Conservation (phyloP, 2,797 vertebrate genomes). For the Dromococcyx pavoninus region DNA sequence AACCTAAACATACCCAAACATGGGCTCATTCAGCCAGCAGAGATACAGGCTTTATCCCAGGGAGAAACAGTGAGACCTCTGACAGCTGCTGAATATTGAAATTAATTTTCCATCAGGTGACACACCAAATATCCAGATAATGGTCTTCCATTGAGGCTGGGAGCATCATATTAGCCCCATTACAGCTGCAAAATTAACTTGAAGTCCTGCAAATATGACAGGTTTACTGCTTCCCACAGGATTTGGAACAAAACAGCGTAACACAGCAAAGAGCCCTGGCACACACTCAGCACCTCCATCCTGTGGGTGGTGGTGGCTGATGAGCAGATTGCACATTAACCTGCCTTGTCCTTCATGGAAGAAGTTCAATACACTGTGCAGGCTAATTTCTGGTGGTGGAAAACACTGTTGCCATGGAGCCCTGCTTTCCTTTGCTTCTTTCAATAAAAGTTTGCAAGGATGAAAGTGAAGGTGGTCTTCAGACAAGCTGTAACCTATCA, state of each 20-base stretch:
- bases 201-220: background rate
- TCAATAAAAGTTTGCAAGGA: background rate
- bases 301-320: background rate
- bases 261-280: background rate
- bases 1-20: background rate
- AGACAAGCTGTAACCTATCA: background rate
- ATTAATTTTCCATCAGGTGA: background rate
- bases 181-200: background rate
- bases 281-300: fast-evolving
- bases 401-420: background rate
- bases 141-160: background rate
- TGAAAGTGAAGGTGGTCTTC: background rate
- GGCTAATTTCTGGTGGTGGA: background rate
- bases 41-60: too few relatives aligned
- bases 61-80: background rate
- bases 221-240: background rate
- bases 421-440: background rate
- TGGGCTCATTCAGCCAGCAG: background rate
- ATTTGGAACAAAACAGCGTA: background rate
- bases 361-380: background rate
- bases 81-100: background rate
- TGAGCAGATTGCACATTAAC: background rate
- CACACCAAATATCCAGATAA: background rate
- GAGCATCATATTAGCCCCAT: background rate
- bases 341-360: background rate